A percentile compares a stretch with the other conserved stretches of the same genome.
Conservation (phyloP, 2,113 vertebrate genomes). For the Cyprinodon brontotheroides region DNA sequence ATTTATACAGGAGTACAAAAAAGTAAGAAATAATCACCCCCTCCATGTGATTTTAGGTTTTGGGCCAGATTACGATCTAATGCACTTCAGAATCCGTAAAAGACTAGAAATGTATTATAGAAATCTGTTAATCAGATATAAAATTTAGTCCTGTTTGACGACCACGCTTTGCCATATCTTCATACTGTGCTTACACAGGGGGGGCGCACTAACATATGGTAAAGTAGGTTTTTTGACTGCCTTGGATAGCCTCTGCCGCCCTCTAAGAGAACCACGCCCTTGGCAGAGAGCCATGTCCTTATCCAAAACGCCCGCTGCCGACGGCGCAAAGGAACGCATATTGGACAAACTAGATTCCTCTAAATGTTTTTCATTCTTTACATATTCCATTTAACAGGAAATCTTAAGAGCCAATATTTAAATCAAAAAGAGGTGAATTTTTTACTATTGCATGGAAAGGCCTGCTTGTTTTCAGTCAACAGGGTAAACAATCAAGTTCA, state of each 20-base stretch:
- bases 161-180: not conserved
- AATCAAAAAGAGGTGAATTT: not conserved
- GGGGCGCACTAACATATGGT: no score
- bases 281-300: not conserved
- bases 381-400: constrained; percentile 8
- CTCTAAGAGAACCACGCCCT: not conserved
- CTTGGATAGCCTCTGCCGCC: not conserved
- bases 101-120: not conserved
- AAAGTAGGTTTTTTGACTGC: no score
- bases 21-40: constrained; percentile 16
- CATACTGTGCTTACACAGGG: not conserved
- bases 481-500: constrained; percentile 23
- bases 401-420: constrained; percentile 6
- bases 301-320: not conserved
- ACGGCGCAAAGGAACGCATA: not conserved
- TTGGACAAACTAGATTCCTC: constrained; percentile 9
- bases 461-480: constrained; percentile 18
- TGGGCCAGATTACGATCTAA: not conserved
- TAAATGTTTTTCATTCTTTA: not conserved
- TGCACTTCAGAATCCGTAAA: not conserved
- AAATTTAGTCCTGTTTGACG: not conserved
- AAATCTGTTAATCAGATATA: no score
- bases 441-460: constrained; percentile 19
- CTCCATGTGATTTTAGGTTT: not conserved
- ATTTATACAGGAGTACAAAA: constrained; percentile 27